Evolutionary conservation across 64 coral and sea anemone genomes (phyloP).

Genomic region (Stichodactyla mertensii): DNA sequence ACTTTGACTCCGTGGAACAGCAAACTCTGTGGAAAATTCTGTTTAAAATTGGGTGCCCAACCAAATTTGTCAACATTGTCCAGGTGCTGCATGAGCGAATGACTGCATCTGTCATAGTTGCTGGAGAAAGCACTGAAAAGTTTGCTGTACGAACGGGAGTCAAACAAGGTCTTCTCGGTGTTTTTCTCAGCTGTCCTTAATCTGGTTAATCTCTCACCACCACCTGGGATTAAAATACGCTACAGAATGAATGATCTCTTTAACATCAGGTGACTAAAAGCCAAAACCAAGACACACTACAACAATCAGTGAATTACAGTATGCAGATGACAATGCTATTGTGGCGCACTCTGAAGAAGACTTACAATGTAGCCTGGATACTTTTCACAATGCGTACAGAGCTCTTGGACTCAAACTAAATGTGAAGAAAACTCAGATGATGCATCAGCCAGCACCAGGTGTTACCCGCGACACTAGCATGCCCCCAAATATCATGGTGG

Average conservation of each 20-base stretch:
- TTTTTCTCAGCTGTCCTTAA: too few species aligned
- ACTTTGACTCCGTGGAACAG: background rate
- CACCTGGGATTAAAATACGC: too few species aligned
- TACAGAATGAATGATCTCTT: background rate
- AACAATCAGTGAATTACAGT: background rate
- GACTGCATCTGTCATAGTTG: background rate
- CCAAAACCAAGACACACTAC: background rate
- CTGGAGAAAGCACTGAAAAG: background rate
- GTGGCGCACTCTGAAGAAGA: background rate
- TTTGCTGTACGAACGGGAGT: too few species aligned
- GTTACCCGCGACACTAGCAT: too few species aligned
- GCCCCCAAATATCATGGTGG: too few species aligned
- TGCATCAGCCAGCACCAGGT: too few species aligned
- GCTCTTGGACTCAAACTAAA: too few species aligned
- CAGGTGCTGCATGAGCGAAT: background rate
- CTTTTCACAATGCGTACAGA: background rate
- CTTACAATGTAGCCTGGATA: constrained; percentile 2
- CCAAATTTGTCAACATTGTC: constrained; percentile 2
- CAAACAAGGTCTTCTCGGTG: too few species aligned
- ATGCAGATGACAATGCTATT: constrained; percentile 4
- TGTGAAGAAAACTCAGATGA: background rate
- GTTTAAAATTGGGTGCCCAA: background rate
- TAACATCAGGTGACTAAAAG: background rate
- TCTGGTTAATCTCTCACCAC: too few species aligned
- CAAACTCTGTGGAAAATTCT: background rate